Percentiles rank a stretch among this genome's conserved stretches.
These are phyloP conservation scores for Petroica traversi DNA, from an alignment of 2,113 vertebrate species.

Conservation along the genomic window DNA sequence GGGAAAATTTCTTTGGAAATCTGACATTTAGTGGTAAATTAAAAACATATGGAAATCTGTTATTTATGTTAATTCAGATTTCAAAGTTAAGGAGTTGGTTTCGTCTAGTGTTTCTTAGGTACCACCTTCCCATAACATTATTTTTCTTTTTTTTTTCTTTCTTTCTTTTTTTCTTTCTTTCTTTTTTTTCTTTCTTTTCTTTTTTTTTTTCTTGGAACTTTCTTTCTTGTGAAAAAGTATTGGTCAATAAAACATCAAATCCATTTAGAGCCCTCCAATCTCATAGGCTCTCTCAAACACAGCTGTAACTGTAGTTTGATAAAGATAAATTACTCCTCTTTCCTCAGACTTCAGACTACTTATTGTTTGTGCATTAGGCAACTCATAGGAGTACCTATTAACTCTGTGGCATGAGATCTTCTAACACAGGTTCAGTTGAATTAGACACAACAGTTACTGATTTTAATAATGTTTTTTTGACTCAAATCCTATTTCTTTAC, in stretches of 20 bases:
- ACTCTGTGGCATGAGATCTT: neutral
- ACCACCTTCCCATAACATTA: fast-evolving
- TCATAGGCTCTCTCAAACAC: neutral
- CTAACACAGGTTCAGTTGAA: neutral
- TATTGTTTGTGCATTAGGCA: neutral
- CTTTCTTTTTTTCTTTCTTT: no score
- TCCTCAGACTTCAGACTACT: neutral
- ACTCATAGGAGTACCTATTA: neutral
- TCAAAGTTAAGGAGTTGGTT: neutral
- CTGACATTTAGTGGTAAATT: neutral
- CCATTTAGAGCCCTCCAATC: neutral
- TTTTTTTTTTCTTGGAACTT: no score
- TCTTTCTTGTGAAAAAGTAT: neutral
- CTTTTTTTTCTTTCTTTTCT: neutral
- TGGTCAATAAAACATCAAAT: neutral
- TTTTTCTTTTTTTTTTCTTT: neutral
- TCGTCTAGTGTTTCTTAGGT: neutral
- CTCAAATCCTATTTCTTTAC: neutral
- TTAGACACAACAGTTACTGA: neutral
- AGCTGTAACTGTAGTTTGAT: slow-evolving; percentile 24
- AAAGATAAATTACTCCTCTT: slow-evolving; percentile 43
- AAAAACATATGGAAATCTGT: neutral
- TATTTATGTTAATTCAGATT: neutral
- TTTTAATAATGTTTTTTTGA: neutral
- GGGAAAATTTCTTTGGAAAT: neutral